Conservation (phyloP, 2,797 vertebrate species). For the Meriones psammophilus region DNA sequence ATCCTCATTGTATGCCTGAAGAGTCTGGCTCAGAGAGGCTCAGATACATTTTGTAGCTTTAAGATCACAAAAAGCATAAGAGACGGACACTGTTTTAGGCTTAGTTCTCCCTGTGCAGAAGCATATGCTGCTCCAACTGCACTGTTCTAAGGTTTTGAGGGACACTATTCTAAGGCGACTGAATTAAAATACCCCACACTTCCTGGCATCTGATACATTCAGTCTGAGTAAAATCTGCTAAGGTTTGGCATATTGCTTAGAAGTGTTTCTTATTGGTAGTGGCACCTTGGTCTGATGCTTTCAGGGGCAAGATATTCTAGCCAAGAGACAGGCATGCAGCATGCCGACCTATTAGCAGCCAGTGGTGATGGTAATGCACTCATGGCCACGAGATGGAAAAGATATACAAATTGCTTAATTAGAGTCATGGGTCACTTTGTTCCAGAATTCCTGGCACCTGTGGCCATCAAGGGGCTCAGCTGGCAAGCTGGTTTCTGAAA, state of each 20-base stretch:
- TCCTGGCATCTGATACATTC: not conserved
- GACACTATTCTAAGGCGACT: too few species aligned
- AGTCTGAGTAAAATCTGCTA: not conserved
- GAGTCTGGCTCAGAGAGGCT: not conserved
- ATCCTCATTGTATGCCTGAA: not conserved
- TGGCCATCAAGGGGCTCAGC: not conserved
- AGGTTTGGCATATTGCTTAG: not conserved
- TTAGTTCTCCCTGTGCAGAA: not conserved
- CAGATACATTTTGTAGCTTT: not conserved
- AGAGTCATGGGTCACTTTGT: not conserved
- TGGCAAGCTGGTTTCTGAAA: conserved; percentile 46
- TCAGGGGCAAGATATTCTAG: conserved; percentile 22
- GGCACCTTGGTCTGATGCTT: not conserved
- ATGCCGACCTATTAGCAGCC: not conserved
- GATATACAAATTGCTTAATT: conserved; percentile 42
- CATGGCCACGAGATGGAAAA: not conserved
- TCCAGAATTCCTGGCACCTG: not conserved
- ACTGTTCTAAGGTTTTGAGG: not conserved
- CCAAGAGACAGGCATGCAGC: not conserved
- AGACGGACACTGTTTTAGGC: not conserved
- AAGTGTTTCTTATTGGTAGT: not conserved
- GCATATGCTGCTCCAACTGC: not conserved
- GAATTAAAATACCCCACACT: not conserved
- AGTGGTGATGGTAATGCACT: not conserved
- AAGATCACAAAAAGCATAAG: not conserved